Conservation (phyloP, 2,113 vertebrate species). For the Psephotus haematonotus region DNA sequence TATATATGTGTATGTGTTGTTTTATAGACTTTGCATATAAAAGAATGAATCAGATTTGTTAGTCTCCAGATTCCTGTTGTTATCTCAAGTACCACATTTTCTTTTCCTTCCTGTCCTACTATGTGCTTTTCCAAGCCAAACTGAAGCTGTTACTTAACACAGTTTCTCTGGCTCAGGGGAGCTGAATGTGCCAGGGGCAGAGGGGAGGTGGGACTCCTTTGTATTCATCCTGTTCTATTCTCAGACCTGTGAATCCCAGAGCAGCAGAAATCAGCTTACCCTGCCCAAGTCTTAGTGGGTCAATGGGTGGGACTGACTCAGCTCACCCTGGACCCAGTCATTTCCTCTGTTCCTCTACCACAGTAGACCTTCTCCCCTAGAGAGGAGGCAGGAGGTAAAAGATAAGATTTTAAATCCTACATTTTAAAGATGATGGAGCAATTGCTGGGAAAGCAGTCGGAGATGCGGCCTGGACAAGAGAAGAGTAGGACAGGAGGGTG, state of each 20-base stretch:
- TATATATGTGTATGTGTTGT: background rate
- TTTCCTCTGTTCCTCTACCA: background rate
- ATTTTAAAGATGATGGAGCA: background rate
- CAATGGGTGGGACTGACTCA: background rate
- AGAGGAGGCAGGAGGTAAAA: background rate
- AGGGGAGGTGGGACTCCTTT: background rate
- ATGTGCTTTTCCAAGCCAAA: background rate
- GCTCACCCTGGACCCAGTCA: too few relatives aligned
- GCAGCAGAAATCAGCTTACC: background rate
- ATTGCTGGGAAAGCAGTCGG: background rate
- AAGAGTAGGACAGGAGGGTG: background rate
- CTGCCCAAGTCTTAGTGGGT: accelerated
- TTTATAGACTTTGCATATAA: background rate
- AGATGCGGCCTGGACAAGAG: background rate
- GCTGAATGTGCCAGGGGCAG: background rate
- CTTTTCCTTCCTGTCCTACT: background rate
- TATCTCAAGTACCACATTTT: background rate
- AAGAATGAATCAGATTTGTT: background rate
- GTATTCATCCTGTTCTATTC: background rate
- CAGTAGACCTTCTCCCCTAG: background rate
- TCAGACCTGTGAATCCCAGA: background rate
- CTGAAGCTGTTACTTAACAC: background rate
- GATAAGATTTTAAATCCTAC: background rate
- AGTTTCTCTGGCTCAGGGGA: background rate
- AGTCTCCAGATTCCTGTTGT: background rate